Evolutionary conservation across 2,888 invertebrate genomes (phyloP).

Genomic region (Diogma glabrata): DNA sequence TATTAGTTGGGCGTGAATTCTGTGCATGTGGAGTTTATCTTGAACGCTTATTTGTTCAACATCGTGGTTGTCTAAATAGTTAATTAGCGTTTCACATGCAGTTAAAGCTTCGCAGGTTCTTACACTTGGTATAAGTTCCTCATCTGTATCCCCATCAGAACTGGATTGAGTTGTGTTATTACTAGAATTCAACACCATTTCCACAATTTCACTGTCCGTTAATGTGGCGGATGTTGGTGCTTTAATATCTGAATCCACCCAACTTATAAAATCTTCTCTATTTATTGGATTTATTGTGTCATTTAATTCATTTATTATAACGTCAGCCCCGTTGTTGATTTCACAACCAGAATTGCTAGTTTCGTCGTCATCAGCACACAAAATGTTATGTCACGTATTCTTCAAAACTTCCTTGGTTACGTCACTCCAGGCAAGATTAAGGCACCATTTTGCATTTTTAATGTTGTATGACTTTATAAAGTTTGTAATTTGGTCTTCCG

Average conservation of each 20-base stretch:
- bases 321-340: neutral
- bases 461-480: neutral
- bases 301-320: neutral
- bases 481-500: neutral
- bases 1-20: neutral
- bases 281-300: neutral
- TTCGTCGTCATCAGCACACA: neutral
- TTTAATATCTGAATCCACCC: neutral
- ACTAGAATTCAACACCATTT: neutral
- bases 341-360: neutral
- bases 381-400: neutral
- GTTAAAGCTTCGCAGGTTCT: neutral
- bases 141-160: neutral
- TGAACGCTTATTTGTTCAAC: too few species aligned
- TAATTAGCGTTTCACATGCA: constrained; percentile 1
- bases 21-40: neutral
- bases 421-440: neutral
- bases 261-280: neutral
- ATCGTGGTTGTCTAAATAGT: neutral
- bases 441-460: neutral
- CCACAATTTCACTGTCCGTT: neutral
- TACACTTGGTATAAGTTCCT: neutral
- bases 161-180: neutral
- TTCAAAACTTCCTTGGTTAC: constrained; percentile 1
- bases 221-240: neutral